A percentile compares a stretch with the other conserved stretches of the same genome.
phyloP scores from a whole-genome alignment of 30 jellyfish, hydroid and myxozoan species.

The Kudoa iwatai region DNA sequence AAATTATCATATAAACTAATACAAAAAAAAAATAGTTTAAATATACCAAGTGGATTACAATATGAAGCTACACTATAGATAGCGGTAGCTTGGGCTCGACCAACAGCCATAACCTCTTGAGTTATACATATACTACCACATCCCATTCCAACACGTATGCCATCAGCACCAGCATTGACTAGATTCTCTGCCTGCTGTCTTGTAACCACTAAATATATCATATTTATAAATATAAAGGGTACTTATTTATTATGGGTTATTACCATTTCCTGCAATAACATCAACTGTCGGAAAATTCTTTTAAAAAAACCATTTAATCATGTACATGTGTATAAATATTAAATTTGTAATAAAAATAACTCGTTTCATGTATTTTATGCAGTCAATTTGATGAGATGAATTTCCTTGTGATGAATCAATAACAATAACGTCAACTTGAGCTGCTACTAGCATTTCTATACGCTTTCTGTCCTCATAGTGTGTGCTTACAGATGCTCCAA shows the following conservation, averaged over 20 bases:
- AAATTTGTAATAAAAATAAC: too few relatives aligned
- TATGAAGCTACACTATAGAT: conserved; percentile 43
- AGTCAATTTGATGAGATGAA: conserved; percentile 27
- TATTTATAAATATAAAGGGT: too few relatives aligned
- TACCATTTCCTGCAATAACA: conserved; percentile 79
- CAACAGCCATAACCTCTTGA: conserved; percentile 93
- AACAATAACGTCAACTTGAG: conserved; percentile 77
- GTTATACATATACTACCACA: conserved; percentile 92
- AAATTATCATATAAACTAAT: too few relatives aligned
- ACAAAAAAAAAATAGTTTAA: too few relatives aligned
- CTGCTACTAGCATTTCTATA: conserved; percentile 39
- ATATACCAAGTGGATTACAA: too few relatives aligned
- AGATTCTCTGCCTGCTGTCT: conserved; percentile 72
- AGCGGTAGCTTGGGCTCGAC: conserved; percentile 95
- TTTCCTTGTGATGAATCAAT: conserved; percentile 93
- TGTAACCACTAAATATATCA: conserved; percentile 21
- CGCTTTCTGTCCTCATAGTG: conserved; percentile 47
- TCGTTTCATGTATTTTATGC: conserved; percentile 23
- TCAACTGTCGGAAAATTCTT: conserved; percentile 43
- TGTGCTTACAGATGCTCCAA: conserved; percentile 95
- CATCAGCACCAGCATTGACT: conserved; percentile 93
- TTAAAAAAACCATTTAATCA: neutral
- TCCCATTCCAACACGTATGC: conserved; percentile 82
- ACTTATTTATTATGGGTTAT: too few relatives aligned
- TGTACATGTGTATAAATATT: too few relatives aligned